These are phyloP conservation scores for Calameuta pallipes DNA, from an alignment of 2,888 invertebrate genomes.

Conservation along the genomic window DNA sequence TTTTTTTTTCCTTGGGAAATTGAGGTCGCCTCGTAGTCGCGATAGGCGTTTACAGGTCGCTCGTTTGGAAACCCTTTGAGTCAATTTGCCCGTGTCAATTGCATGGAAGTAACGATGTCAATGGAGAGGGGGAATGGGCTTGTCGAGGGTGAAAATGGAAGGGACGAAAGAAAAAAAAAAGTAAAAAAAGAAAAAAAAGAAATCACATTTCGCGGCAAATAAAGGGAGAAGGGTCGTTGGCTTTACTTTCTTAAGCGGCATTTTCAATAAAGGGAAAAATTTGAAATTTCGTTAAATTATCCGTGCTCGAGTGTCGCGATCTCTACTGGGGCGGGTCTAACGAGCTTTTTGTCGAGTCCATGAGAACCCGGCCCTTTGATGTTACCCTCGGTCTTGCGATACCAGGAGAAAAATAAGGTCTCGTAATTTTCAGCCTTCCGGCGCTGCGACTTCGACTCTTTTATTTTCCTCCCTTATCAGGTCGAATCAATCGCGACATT, in stretches of 20 bases:
- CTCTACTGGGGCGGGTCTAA: neutral
- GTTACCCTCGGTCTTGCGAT: neutral
- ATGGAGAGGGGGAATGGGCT: constrained; percentile 35
- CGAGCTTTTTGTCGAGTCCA: neutral
- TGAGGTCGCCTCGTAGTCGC: neutral
- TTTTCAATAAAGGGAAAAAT: neutral
- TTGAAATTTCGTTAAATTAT: neutral
- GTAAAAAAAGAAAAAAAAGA: too few relatives aligned
- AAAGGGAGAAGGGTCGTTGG: neutral
- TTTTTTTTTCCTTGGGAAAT: neutral
- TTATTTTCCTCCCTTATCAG: neutral
- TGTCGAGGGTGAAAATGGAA: neutral
- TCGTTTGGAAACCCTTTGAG: constrained; percentile 43
- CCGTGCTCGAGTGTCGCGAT: neutral
- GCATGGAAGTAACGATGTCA: constrained; percentile 51
- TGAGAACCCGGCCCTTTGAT: neutral
- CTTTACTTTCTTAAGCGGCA: neutral
- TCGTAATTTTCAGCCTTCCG: too few relatives aligned
- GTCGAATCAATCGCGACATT: neutral
- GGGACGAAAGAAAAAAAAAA: neutral
- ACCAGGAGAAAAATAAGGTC: neutral
- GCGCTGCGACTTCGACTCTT: too few relatives aligned
- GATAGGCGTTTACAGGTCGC: neutral
- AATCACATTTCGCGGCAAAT: neutral
- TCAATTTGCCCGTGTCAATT: constrained; percentile 49